A percentile compares a stretch with the other conserved stretches of the same genome.
Evolutionary conservation across 2,888 invertebrate genomes (phyloP).

Genomic region (Malthinus seriepunctatus): DNA sequence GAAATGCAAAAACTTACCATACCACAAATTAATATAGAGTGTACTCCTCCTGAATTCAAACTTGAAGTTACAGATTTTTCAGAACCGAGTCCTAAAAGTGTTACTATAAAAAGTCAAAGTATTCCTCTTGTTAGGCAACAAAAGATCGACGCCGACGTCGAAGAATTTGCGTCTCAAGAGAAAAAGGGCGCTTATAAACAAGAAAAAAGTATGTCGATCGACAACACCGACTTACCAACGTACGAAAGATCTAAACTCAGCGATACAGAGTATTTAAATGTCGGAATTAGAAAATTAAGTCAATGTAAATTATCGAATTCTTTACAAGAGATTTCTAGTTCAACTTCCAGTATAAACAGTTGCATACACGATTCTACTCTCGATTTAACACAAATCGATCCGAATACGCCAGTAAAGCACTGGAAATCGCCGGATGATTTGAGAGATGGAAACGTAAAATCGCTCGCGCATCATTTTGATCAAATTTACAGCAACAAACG

Average conservation of each 20-base stretch:
- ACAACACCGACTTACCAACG: slow-evolving; percentile 41
- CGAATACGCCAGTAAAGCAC: slow-evolving; percentile 56
- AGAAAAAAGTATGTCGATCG: slow-evolving; percentile 50
- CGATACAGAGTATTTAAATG: slow-evolving; percentile 46
- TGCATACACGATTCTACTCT: slow-evolving; percentile 51
- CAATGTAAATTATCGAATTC: slow-evolving; percentile 46
- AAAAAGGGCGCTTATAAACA: slow-evolving; percentile 44
- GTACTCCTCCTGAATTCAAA: slow-evolving; percentile 43
- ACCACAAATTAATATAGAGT: slow-evolving; percentile 51
- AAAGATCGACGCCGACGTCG: slow-evolving; percentile 22
- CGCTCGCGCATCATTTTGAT: slow-evolving; percentile 71
- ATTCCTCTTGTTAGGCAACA: slow-evolving; percentile 39
- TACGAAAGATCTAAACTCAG: slow-evolving; percentile 40
- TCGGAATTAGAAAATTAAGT: slow-evolving; percentile 40
- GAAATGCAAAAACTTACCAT: slow-evolving; percentile 48
- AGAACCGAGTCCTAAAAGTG: slow-evolving; percentile 50
- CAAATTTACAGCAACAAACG: slow-evolving; percentile 44
- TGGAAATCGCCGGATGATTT: slow-evolving; percentile 75
- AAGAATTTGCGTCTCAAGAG: slow-evolving; percentile 32
- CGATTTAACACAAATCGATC: slow-evolving; percentile 50
- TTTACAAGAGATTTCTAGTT: slow-evolving; percentile 52
- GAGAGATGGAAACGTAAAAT: slow-evolving; percentile 69
- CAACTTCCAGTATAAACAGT: slow-evolving; percentile 52
- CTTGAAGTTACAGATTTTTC: slow-evolving; percentile 54
- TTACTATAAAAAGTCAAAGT: slow-evolving; percentile 50